Evolutionary conservation across 2,113 vertebrate species (phyloP), one percentile per base, ranked within the genome.

Genomic region (Hydropotes inermis): DNA sequence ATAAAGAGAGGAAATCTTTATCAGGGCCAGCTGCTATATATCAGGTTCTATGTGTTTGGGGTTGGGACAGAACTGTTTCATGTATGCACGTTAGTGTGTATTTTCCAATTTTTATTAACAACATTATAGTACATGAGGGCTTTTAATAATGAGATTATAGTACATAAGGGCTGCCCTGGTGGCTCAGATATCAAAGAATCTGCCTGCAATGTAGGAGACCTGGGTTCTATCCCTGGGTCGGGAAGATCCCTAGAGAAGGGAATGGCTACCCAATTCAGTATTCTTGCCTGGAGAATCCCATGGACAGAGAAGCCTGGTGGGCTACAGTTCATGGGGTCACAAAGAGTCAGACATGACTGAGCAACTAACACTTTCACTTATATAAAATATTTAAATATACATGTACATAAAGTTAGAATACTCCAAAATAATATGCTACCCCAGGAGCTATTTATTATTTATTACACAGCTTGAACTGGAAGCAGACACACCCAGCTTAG

Each of bases 1-100:
- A 97, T 50, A 83, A 64, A 79, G n/a, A 93, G 21, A 86, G 12
- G 57, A 88, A 81, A 86, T 52, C 36, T 74, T 91, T 36, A 84
- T 64, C 52, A 87, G 21, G 60, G n/a, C 21, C 33, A 30, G 16
- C 45, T 23, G 61, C 55, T 54, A 16, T n/a, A 21, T 27, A 78
- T 54, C 47, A 60, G 15, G 23, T 61, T 96, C 64, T 88, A 6
- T 5, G n/a, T 2, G 1, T 15, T n/a, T 96, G 28, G 27, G 27
- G 2, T 5, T 67, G n/a, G 16, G 21, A 36, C 5, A 57, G 27
- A 94, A 92, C 5, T 36, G 23, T 61, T 3, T 15, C 1, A 1
- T 2, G 39, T 39, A 54, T 10, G 47, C 7, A 0, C 13, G 8
- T 36, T 1, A 50, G 30, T 2, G 13, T 13, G 16, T 23, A 3